Conservation (phyloP, 2,797 vertebrate genomes). For the Leucoraja ocellata region DNA sequence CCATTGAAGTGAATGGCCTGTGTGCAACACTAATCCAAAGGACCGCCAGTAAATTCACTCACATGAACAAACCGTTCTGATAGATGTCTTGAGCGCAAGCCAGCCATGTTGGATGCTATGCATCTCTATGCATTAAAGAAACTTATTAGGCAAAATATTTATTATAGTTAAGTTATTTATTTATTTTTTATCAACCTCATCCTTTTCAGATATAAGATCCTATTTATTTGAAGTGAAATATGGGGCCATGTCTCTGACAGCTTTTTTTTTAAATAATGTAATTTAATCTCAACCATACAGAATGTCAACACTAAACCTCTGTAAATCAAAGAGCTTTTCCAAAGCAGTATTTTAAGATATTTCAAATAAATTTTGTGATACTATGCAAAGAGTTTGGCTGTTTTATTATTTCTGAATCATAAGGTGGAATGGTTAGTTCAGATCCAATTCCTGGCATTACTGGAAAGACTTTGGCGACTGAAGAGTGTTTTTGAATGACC, state of each 20-base stretch:
- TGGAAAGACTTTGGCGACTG: background rate
- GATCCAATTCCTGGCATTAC: background rate
- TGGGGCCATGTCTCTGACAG: slow-evolving; percentile 38
- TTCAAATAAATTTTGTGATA: slow-evolving; percentile 43
- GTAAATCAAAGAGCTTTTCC: slow-evolving; percentile 41
- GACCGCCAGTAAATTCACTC: background rate
- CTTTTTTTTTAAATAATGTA: slow-evolving; percentile 29
- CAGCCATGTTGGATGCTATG: slow-evolving; percentile 38
- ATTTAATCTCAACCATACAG: slow-evolving; percentile 38
- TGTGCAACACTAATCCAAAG: background rate
- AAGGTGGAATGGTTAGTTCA: background rate
- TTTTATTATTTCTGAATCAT: slow-evolving; percentile 21
- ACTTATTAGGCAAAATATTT: slow-evolving; percentile 38
- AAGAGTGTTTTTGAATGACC: background rate
- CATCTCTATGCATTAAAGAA: slow-evolving; percentile 37
- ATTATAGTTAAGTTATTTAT: slow-evolving; percentile 39
- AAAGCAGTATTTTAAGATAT: slow-evolving; percentile 45
- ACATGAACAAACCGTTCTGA: slow-evolving; percentile 3
- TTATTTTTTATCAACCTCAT: slow-evolving; percentile 38
- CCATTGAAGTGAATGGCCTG: slow-evolving; percentile 24
- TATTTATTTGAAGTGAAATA: slow-evolving; percentile 39
- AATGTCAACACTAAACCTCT: slow-evolving; percentile 38
- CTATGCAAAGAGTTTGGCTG: slow-evolving; percentile 32
- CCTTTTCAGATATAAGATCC: slow-evolving; percentile 38
- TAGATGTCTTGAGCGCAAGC: slow-evolving; percentile 21